These are phyloP conservation scores for Amphipyra berbera DNA, from an alignment of 2,888 invertebrate species.

Conservation along the genomic window DNA sequence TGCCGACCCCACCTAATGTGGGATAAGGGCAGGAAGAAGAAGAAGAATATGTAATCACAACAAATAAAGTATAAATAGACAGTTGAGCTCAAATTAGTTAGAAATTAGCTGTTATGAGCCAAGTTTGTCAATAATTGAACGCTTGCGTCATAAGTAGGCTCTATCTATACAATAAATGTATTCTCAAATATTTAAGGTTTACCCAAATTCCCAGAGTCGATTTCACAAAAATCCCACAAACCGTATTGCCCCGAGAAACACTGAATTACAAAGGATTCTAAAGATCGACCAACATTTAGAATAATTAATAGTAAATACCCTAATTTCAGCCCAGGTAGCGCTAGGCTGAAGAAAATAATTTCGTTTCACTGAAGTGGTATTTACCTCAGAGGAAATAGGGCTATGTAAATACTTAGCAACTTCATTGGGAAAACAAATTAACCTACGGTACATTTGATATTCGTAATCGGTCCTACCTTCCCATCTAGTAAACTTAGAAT, in stretches of 20 bases:
- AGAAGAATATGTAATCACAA: too few relatives aligned
- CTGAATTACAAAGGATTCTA: slow-evolving; percentile 44
- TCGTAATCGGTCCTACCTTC: slow-evolving; percentile 56
- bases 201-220: neutral
- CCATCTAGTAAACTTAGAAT: slow-evolving; percentile 30
- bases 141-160: too few relatives aligned
- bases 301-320: slow-evolving; percentile 60
- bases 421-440: slow-evolving; percentile 67
- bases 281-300: slow-evolving; percentile 54
- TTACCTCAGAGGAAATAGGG: slow-evolving; percentile 52
- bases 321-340: slow-evolving; percentile 54
- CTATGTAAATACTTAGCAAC: slow-evolving; percentile 60
- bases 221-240: slow-evolving; percentile 15
- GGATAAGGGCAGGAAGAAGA: too few relatives aligned
- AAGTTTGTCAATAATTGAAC: too few relatives aligned
- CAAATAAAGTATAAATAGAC: too few relatives aligned
- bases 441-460: slow-evolving; percentile 64
- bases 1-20: too few relatives aligned
- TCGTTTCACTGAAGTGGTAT: slow-evolving; percentile 48
- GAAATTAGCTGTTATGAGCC: too few relatives aligned
- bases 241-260: slow-evolving; percentile 16
- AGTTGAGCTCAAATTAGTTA: too few relatives aligned
- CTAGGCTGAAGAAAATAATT: slow-evolving; percentile 54
- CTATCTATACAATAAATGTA: neutral
- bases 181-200: slow-evolving; percentile 4